Percentiles rank a stretch among this genome's conserved stretches.
Conservation (phyloP, 2,888 invertebrate species). For the Heterodera filipjevi region DNA sequence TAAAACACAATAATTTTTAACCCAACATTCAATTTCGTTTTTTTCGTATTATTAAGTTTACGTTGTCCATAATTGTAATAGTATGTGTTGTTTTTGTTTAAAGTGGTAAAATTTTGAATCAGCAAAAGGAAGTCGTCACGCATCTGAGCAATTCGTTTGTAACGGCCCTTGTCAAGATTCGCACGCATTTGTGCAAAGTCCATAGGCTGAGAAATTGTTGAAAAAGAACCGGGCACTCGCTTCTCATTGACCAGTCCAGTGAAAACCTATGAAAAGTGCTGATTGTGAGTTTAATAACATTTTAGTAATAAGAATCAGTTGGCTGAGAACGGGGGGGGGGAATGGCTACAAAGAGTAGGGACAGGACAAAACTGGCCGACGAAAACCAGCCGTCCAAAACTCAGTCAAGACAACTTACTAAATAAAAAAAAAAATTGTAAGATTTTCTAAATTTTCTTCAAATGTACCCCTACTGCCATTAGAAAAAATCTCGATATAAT, state of each 20-base stretch:
- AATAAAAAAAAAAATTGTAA: too few relatives aligned
- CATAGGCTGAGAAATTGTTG: slow-evolving; percentile 84
- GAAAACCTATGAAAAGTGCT: slow-evolving; percentile 47
- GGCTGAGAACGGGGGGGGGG: too few relatives aligned
- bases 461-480: too few relatives aligned
- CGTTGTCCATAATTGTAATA: slow-evolving; percentile 48
- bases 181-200: slow-evolving; percentile 84
- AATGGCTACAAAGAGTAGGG: too few relatives aligned
- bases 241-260: slow-evolving; percentile 49
- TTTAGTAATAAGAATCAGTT: too few relatives aligned
- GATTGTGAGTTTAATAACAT: too few relatives aligned
- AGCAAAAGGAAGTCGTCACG: slow-evolving; percentile 91
- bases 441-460: too few relatives aligned
- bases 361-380: too few relatives aligned
- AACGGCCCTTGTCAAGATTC: slow-evolving; percentile 70
- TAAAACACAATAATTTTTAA: background rate
- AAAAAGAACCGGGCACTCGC: slow-evolving; percentile 83
- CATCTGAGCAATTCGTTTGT: slow-evolving; percentile 78
- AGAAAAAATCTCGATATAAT: too few relatives aligned
- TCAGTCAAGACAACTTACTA: too few relatives aligned
- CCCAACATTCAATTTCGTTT: background rate
- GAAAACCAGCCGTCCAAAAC: too few relatives aligned
- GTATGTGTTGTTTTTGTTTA: slow-evolving; percentile 74
- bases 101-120: slow-evolving; percentile 73
- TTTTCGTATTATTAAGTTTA: slow-evolving; percentile 29